phyloP scores from a whole-genome alignment of 2,113 vertebrate species.

The Hippotragus niger region DNA sequence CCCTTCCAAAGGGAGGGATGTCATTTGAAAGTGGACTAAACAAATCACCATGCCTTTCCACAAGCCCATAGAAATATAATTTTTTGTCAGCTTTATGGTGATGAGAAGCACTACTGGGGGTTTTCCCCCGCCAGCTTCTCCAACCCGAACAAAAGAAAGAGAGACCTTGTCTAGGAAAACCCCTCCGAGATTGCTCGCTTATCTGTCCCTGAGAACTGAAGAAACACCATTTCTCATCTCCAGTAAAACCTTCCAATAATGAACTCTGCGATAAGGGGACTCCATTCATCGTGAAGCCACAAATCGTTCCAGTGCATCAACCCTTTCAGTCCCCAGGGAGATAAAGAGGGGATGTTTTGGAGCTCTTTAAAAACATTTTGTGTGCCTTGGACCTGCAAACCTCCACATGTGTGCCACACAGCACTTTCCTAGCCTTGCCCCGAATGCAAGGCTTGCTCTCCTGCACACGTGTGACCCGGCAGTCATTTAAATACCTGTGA shows the following conservation, averaged over 20 bases:
- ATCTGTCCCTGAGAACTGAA: constrained; percentile 29
- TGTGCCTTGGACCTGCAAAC: neutral
- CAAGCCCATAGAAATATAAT: neutral
- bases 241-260: constrained; percentile 48
- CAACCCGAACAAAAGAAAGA: neutral
- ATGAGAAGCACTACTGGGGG: neutral
- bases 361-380: constrained; percentile 1
- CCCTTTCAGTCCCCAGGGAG: neutral
- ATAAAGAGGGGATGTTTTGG: neutral
- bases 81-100: neutral
- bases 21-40: neutral
- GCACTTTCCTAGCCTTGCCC: accelerated
- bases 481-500: neutral
- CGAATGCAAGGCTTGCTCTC: neutral
- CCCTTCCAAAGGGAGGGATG: constrained; percentile 3
- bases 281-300: constrained; percentile 23
- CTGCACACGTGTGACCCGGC: accelerated
- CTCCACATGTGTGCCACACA: neutral
- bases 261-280: constrained; percentile 40
- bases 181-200: constrained; percentile 3
- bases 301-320: neutral
- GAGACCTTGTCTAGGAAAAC: constrained; percentile 11
- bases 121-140: neutral
- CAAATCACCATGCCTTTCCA: neutral
- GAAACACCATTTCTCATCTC: constrained; percentile 39